phyloP scores from a whole-genome alignment of 2,113 vertebrate species.

The Brienomyrus longianalis region DNA sequence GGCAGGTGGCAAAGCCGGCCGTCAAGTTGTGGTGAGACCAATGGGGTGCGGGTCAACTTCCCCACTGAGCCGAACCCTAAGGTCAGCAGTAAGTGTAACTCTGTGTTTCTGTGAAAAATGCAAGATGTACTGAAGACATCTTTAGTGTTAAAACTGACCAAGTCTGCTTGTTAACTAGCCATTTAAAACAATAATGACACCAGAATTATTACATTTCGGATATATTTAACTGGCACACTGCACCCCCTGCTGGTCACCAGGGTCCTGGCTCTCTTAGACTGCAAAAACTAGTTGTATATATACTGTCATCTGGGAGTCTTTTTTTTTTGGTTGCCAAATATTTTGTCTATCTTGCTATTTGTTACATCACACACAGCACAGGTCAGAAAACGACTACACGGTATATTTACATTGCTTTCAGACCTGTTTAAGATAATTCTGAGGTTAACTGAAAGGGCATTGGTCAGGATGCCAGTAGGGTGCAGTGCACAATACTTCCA shows the following conservation, averaged over 20 bases:
- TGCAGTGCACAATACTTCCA: conserved; percentile 28
- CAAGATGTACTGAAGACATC: not conserved
- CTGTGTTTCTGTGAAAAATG: not conserved
- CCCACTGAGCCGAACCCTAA: conserved; percentile 15
- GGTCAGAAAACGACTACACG: conserved; percentile 26
- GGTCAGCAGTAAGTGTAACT: not conserved
- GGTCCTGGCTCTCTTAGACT: not conserved
- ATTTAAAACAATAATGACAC: not conserved
- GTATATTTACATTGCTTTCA: not conserved
- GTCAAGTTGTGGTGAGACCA: conserved; percentile 25
- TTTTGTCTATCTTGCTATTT: not conserved
- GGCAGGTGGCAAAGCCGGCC: not conserved
- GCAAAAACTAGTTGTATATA: not conserved
- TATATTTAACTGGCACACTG: not conserved
- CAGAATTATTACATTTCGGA: not conserved
- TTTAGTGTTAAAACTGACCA: not conserved
- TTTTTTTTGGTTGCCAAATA: not conserved
- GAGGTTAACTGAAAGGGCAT: conserved; percentile 42
- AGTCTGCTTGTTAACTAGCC: not conserved
- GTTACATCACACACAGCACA: not conserved
- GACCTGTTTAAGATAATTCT: conserved; percentile 43
- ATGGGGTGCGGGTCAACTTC: conserved; percentile 32
- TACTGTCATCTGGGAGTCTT: not conserved
- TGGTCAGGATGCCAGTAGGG: conserved; percentile 21
- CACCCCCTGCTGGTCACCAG: conserved; percentile 4